These are phyloP conservation scores for Conops quadrifasciatus DNA, from an alignment of 2,888 invertebrate species.

Conservation along the genomic window DNA sequence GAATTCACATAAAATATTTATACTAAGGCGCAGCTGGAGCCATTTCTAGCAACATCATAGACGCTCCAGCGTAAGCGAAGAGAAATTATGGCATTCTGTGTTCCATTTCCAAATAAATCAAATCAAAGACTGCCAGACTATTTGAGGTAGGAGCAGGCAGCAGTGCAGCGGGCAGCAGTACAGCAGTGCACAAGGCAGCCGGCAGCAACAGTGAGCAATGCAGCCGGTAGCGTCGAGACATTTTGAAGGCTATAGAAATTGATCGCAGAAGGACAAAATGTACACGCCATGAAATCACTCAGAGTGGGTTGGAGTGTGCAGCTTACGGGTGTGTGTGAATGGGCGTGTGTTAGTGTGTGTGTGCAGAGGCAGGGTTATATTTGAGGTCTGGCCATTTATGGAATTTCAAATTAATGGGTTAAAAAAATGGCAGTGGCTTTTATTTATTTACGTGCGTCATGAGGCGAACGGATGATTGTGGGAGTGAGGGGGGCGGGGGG, in stretches of 20 bases:
- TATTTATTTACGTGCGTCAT: neutral
- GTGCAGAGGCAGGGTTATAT: neutral
- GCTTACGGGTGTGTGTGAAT: too few species aligned
- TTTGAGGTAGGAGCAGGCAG: too few species aligned
- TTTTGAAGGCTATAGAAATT: too few species aligned
- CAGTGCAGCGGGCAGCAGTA: too few species aligned
- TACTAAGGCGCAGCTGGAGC: conserved; percentile 4
- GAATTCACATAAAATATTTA: neutral
- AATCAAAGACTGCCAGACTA: neutral
- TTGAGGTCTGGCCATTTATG: conserved; percentile 26
- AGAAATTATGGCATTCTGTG: conserved; percentile 13
- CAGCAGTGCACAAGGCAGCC: too few species aligned
- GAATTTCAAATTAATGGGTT: conserved; percentile 19
- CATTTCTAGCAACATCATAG: too few species aligned
- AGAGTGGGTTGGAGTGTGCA: too few species aligned
- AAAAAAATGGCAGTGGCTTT: conserved; percentile 10
- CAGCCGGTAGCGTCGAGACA: too few species aligned
- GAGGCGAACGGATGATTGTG: neutral
- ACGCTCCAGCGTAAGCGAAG: neutral
- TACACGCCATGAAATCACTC: too few species aligned
- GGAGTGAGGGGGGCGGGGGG: neutral
- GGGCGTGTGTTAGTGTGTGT: neutral
- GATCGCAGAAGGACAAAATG: too few species aligned
- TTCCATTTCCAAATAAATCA: conserved; percentile 16
- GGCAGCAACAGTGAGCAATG: too few species aligned